Base-by-base conservation (phyloP, 2,797 vertebrate species). In the Coregonus ussuriensis region DNA sequence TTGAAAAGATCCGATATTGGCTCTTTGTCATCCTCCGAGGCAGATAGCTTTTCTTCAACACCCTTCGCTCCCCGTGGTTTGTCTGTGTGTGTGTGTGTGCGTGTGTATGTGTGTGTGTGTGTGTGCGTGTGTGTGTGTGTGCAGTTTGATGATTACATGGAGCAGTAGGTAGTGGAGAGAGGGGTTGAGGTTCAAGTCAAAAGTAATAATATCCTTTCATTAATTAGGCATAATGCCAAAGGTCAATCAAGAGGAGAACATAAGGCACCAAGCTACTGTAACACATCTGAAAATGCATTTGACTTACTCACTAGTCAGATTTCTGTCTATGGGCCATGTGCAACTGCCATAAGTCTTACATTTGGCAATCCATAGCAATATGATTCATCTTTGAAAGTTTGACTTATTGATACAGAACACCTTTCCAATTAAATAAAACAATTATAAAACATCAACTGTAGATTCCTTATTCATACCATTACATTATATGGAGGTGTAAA, bases 1-100 rank as follows among this genome's bases (percentile, higher is more conserved):
- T 83, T 59, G 79, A 81, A 59, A 79, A 18, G 18, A 72, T 77
- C 71, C 53, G n/a, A 56, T n/a, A 56, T 56, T 6, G n/a, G 18
- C 7, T 9, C 56, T 62, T n/a, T 62, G 18, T 62, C n/a, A n/a
- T 62, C 18, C n/a, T 1, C 18, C 18, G 56, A n/a, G 56, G 56
- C n/a, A 21, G n/a, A 18, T 62, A 62, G n/a, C 56, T 7, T 62
- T 62, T 21, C 41, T 18, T n/a, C 6, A 62, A 62, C n/a, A 62
- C 56, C 6, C 7, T 21, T 59, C 0, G n/a, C 3, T 21, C n/a
- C 56, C 7, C 6, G n/a, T 62, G 18, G 21, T 15, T 4, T 66
- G 29, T 66, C 25, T 72, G 71, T 15, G 11, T 59, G 71, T 35
- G 76, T 35, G 15, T n/a, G 63, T 74, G 65, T 35, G 11, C 54